Percentiles rank a stretch among this genome's conserved stretches.
Conservation (phyloP, 2,888 invertebrate species). For the Mantis religiosa region DNA sequence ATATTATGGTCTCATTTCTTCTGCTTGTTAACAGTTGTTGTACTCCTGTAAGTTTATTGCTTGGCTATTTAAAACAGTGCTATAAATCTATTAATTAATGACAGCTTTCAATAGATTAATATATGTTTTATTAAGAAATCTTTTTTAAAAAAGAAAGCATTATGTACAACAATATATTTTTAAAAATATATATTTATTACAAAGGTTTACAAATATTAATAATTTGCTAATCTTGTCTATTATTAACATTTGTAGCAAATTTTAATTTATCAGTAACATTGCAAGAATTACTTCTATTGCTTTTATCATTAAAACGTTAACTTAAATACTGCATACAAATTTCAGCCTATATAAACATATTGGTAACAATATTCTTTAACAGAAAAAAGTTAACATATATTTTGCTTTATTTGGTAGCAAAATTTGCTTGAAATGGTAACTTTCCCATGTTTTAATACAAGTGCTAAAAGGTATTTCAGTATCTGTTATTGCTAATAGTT, state of each 20-base stretch:
- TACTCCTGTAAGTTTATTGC: conserved; percentile 10
- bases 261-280: background rate
- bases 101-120: background rate
- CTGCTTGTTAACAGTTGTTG: conserved; percentile 19
- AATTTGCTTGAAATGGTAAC: background rate
- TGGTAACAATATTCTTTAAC: background rate
- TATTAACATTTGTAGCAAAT: background rate
- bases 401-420: background rate
- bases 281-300: background rate
- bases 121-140: background rate
- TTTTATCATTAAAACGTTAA: background rate
- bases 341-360: background rate
- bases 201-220: background rate
- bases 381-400: background rate
- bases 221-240: background rate
- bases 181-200: background rate
- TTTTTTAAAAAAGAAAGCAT: background rate
- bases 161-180: background rate
- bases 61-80: conserved; percentile 1
- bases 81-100: background rate
- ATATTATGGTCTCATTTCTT: conserved; percentile 12
- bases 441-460: background rate
- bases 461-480: no score
- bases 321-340: background rate
- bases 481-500: no score